Conservation (phyloP, 2,888 invertebrate genomes). For the Lutraria lutraria region DNA sequence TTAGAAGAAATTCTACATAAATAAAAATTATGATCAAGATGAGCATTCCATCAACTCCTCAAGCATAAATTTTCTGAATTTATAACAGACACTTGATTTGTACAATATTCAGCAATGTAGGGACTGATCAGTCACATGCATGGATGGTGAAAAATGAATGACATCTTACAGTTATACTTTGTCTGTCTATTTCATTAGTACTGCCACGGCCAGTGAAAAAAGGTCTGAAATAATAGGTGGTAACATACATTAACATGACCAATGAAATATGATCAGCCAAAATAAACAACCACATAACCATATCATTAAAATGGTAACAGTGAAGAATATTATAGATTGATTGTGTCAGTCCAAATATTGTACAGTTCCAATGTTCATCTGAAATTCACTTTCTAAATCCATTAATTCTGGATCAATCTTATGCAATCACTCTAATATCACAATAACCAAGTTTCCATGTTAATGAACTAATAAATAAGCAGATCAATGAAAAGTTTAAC, state of each 20-base stretch:
- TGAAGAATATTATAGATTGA: too few species aligned
- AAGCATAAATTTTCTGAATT: background rate
- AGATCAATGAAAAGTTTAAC: too few species aligned
- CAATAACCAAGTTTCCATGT: too few species aligned
- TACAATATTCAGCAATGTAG: constrained; percentile 14
- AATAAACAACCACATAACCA: too few species aligned
- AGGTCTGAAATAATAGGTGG: constrained; percentile 89
- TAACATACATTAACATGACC: background rate
- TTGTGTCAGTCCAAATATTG: too few species aligned
- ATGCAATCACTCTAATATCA: too few species aligned
- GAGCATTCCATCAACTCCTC: constrained; percentile 1
- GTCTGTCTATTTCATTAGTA: constrained; percentile 77
- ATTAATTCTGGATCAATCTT: too few species aligned
- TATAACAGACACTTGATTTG: background rate
- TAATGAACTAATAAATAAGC: too few species aligned
- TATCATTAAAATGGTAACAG: too few species aligned
- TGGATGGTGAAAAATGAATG: background rate
- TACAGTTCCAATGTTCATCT: too few species aligned
- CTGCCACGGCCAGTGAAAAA: constrained; percentile 92
- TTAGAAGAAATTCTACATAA: background rate
- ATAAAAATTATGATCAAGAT: background rate
- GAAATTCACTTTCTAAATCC: too few species aligned
- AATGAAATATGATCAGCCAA: background rate
- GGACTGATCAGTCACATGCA: constrained; percentile 30
- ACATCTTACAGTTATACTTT: constrained; percentile 65